phyloP scores from a whole-genome alignment of 2,113 vertebrate genomes.

The Brachypodius melanocephalos region DNA sequence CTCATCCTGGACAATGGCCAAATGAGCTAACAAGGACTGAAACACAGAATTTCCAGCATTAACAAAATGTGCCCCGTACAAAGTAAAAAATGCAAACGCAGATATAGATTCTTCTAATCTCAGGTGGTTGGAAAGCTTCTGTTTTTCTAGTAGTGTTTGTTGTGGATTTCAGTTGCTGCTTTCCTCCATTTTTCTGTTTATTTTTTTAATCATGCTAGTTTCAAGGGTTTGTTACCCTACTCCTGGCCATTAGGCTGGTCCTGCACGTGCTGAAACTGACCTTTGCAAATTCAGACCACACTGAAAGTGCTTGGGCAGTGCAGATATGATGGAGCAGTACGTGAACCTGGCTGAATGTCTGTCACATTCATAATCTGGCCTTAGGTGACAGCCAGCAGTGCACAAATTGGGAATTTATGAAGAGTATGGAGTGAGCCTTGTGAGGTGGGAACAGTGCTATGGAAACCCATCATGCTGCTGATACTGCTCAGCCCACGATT shows the following conservation, averaged over 20 bases:
- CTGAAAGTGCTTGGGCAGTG: neutral
- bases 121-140: neutral
- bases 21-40: neutral
- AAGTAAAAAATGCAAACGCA: neutral
- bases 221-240: constrained; percentile 8
- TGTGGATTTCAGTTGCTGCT: neutral
- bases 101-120: neutral
- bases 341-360: neutral
- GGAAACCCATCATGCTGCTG: neutral
- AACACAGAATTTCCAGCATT: neutral
- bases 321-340: neutral
- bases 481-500: neutral
- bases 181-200: neutral
- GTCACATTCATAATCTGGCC: neutral
- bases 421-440: neutral
- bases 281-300: neutral
- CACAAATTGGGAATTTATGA: neutral
- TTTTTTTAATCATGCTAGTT: neutral
- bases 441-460: neutral
- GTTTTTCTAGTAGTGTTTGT: neutral
- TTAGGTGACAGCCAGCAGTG: neutral
- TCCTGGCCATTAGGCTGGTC: neutral
- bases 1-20: neutral
- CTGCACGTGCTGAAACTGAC: neutral
- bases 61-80: neutral